Conservation (phyloP, 2,888 invertebrate genomes). For the Alentia gelatinosa region DNA sequence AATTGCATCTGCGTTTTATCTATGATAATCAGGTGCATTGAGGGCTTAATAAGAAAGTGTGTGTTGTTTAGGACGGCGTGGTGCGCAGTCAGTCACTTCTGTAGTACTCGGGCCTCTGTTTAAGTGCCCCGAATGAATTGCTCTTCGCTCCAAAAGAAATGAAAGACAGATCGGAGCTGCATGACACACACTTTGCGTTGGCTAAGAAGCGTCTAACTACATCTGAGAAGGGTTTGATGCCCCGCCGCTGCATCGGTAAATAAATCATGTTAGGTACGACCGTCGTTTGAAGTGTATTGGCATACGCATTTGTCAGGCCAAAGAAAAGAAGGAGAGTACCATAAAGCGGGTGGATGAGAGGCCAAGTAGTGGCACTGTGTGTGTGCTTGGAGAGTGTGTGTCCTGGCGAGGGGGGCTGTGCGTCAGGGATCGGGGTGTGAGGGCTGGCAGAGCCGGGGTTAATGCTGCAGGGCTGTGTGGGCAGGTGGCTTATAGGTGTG, state of each 20-base stretch:
- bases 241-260: constrained; percentile 15
- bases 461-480: too few species aligned
- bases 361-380: neutral
- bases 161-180: neutral
- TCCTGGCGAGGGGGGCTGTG: neutral
- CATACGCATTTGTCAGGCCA: constrained; percentile 26
- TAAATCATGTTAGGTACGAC: constrained; percentile 11
- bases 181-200: neutral
- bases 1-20: too few species aligned
- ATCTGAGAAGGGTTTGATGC: neutral
- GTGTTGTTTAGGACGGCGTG: too few species aligned
- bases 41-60: too few species aligned
- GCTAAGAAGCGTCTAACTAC: neutral
- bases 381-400: neutral
- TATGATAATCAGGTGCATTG: too few species aligned
- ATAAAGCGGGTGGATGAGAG: constrained; percentile 37
- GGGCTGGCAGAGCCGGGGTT: too few species aligned
- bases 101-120: too few species aligned
- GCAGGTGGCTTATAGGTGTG: too few species aligned
- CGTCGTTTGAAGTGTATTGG: constrained; percentile 36
- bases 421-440: neutral
- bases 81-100: too few species aligned
- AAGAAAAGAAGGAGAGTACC: neutral
- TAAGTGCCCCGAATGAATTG: constrained; percentile 25
- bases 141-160: neutral